Evolutionary conservation across 2,888 invertebrate genomes (phyloP), one percentile per base, ranked within the genome.

Genomic region (Drosophila nigricruria): DNA sequence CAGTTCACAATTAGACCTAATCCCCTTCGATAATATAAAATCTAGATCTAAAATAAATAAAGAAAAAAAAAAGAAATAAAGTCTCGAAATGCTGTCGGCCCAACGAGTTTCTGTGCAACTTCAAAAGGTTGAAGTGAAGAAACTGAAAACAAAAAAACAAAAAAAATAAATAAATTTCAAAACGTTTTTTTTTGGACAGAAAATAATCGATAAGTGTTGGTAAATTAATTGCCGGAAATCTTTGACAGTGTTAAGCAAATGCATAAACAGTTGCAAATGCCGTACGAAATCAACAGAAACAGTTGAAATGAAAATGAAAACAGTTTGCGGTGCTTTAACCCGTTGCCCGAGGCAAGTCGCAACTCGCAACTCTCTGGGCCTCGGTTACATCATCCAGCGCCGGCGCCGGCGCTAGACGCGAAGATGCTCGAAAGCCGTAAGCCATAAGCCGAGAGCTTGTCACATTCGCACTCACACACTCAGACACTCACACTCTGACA

Each of bases 1-100:
- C 88, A 79, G 83, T 83, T 88, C 56, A 85, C 66, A 85, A 85
- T 83, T 77, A 88, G 58, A 66, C 53, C 52, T 77, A 73, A 73
- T 75, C 87, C 43, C 56, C 84, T 70, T 53, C n/a, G 69, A 71
- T 72, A 78, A 16, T 38, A 54, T 53, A 54, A 62, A 52, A 81
- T 81, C 70, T 83, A 70, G 59, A 83, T 70, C 58, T 68, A n/a
- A 60, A 52, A 47, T 12, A 52, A 52, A 50, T 14, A 16, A 20
- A 58, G n/a, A 52, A 23, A 3, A 23, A 23, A 42, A 52, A 23
- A 3, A 23, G 14, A 42, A 12, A 42, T 14, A 43, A 45, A 9
- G 27, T 47, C 25, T 47, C n/a, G 47, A 47, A 45, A 45, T 45
- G 25, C 16, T 16, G 45, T 25, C 16, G 45, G 45, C 45, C 27